phyloP scores from a whole-genome alignment of 2,797 vertebrate species.

The Pseudochromis fuscus region DNA sequence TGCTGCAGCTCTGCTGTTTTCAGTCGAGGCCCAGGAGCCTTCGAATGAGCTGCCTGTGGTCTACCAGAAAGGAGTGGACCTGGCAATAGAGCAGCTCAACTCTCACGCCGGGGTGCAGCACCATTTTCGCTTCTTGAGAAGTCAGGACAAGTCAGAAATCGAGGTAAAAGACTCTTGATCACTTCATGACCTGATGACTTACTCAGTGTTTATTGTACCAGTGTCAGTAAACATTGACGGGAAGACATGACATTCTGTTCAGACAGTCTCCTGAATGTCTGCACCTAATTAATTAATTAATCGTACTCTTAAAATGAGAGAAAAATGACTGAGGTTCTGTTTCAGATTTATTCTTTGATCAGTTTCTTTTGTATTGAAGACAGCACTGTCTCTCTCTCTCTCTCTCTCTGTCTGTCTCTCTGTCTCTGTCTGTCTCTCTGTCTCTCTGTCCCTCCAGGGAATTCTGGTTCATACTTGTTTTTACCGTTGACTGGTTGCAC shows the following conservation, averaged over 20 bases:
- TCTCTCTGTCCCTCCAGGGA: background rate
- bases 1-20: constrained; percentile 58
- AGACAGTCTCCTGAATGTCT: no score
- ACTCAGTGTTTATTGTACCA: no score
- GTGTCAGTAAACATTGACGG: no score
- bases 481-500: background rate
- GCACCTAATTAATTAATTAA: no score
- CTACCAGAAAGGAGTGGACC: constrained; percentile 77
- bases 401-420: background rate
- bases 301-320: background rate
- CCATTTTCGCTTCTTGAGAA: constrained; percentile 79
- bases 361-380: no score
- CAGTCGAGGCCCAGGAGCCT: constrained; percentile 56
- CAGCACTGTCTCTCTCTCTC: no score
- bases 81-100: constrained; percentile 69
- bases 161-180: constrained; percentile 69
- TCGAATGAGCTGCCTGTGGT: constrained; percentile 57
- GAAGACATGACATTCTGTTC: no score
- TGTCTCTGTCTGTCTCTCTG: no score
- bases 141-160: constrained; percentile 52
- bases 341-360: no score
- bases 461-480: constrained; percentile 29
- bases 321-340: accelerated
- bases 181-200: no score
- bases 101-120: constrained; percentile 48